Evolutionary conservation across 2,888 invertebrate species (phyloP).

Genomic region (Hirtodrosophila confusa): DNA sequence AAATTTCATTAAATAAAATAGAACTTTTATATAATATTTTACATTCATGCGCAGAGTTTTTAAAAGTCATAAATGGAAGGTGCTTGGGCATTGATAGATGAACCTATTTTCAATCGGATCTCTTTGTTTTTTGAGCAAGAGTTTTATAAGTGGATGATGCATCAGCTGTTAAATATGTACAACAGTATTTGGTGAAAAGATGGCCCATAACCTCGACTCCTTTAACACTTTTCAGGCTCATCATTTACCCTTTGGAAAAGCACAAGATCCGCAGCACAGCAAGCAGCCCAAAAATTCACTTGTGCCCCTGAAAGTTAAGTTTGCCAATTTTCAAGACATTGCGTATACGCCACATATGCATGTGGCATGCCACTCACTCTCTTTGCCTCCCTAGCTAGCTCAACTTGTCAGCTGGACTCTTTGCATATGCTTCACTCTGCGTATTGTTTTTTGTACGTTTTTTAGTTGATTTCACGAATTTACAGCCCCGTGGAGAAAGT

Average conservation of each 20-base stretch:
- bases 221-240: slow-evolving; percentile 17
- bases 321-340: slow-evolving; percentile 46
- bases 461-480: slow-evolving; percentile 57
- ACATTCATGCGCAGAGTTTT: too few relatives aligned
- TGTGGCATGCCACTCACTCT: slow-evolving; percentile 4
- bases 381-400: slow-evolving; percentile 23
- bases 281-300: slow-evolving; percentile 35
- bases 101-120: slow-evolving; percentile 9
- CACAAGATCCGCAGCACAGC: slow-evolving; percentile 22
- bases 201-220: slow-evolving; percentile 1
- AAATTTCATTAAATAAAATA: too few relatives aligned
- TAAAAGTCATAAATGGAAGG: too few relatives aligned
- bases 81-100: not conserved
- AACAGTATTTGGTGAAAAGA: slow-evolving; percentile 1
- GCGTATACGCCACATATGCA: slow-evolving; percentile 47
- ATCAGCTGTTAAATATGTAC: slow-evolving; percentile 32
- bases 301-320: slow-evolving; percentile 38
- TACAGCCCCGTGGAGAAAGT: slow-evolving; percentile 58
- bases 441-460: slow-evolving; percentile 4
- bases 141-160: slow-evolving; percentile 17
- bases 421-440: slow-evolving; percentile 50
- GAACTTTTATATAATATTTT: too few relatives aligned
- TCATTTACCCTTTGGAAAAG: slow-evolving; percentile 17
- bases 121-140: not conserved
- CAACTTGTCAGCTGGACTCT: slow-evolving; percentile 55